phyloP scores from a whole-genome alignment of 2,113 vertebrate species.

The Rhagologus leucostigma region DNA sequence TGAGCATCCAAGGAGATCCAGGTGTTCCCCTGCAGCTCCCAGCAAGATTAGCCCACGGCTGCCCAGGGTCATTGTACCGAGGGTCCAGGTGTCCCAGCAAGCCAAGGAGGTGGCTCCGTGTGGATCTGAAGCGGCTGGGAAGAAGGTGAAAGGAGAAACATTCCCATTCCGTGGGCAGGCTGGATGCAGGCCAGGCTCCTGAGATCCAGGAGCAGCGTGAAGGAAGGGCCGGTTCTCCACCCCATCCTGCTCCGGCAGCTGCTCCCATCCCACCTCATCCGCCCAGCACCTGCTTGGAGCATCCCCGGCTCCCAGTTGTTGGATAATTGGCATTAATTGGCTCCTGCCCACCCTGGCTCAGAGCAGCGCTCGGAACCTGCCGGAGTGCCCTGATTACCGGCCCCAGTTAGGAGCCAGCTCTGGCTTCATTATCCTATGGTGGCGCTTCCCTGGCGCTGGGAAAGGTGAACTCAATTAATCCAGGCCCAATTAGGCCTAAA shows the following conservation, averaged over 20 bases:
- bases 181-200: neutral
- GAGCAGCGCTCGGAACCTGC: neutral
- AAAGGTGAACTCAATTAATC: constrained; percentile 56
- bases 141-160: neutral
- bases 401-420: constrained; percentile 42
- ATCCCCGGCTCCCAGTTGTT: neutral
- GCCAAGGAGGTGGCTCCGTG: rapidly evolving
- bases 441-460: neutral
- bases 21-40: neutral
- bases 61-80: neutral
- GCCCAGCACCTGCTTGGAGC: neutral
- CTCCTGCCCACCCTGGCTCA: neutral
- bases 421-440: neutral
- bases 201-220: rapidly evolving
- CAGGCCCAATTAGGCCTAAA: constrained; percentile 41
- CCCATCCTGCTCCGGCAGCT: neutral
- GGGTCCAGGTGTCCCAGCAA: neutral
- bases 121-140: neutral
- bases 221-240: neutral
- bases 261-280: neutral
- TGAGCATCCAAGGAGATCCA: neutral
- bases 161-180: rapidly evolving
- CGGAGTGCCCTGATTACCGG: constrained; percentile 43
- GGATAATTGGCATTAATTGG: constrained; percentile 19
- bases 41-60: neutral